These are phyloP conservation scores for Xylota sylvarum DNA, from an alignment of 2,888 invertebrate genomes.

Conservation along the genomic window DNA sequence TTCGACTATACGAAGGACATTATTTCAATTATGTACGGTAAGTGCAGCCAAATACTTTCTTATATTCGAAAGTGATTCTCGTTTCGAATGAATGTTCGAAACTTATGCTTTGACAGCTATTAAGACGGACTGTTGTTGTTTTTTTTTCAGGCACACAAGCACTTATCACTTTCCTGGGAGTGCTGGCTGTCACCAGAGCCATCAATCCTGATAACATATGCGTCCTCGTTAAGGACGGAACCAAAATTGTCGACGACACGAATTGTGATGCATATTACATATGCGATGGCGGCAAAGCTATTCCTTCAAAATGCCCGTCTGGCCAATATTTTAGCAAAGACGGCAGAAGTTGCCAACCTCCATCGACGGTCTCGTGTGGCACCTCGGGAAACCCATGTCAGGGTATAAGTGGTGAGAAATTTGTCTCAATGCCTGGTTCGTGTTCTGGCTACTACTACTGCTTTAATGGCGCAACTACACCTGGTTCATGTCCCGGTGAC, in stretches of 20 bases:
- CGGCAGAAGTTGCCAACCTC: background rate
- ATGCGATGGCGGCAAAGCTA: background rate
- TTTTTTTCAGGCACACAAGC: background rate
- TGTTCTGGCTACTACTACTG: background rate
- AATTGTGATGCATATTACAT: background rate
- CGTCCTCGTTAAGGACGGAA: background rate
- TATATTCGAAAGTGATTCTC: no score
- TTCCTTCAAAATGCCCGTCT: background rate
- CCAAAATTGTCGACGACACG: background rate
- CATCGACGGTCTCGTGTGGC: background rate
- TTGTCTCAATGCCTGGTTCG: background rate
- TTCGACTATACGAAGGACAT: background rate
- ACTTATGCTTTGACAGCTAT: background rate
- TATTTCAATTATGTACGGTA: background rate
- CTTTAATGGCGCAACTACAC: background rate
- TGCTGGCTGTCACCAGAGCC: background rate
- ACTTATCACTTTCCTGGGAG: background rate
- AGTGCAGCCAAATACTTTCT: background rate
- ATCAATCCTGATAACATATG: background rate
- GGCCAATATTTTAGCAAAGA: background rate
- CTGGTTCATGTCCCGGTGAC: background rate
- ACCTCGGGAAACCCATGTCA: background rate
- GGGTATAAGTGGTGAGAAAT: background rate
- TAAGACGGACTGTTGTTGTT: background rate
- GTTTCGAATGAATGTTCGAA: no score